A percentile compares a stretch with the other conserved stretches of the same genome.
Conservation (phyloP, 1,140 invertebrate species). For the Xylocopa sonorina region DNA sequence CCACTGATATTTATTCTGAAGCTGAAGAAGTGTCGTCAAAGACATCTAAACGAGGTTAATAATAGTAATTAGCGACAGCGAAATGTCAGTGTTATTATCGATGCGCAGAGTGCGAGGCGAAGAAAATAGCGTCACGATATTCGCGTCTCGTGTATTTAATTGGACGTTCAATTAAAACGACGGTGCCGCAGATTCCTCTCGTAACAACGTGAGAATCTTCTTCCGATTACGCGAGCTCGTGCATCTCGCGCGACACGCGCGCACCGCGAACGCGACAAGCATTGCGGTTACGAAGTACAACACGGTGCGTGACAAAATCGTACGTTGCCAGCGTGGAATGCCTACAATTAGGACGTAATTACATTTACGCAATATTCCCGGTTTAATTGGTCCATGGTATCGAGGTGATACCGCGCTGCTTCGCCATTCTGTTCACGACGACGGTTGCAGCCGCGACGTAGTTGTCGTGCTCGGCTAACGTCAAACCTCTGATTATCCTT, state of each 20-base stretch:
- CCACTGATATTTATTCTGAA: too few relatives aligned
- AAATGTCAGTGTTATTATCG: too few relatives aligned
- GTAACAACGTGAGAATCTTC: not conserved
- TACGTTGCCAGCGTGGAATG: not conserved
- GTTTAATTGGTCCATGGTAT: conserved; percentile 11
- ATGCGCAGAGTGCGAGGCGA: too few relatives aligned
- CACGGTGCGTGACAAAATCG: conserved; percentile 3
- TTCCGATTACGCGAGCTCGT: not conserved
- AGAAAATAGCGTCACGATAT: too few relatives aligned
- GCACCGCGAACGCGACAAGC: conserved; percentile 2
- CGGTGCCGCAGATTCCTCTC: too few relatives aligned
- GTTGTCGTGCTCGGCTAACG: too few relatives aligned
- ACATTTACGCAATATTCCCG: conserved; percentile 25
- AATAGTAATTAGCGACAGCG: too few relatives aligned
- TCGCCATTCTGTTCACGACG: not conserved
- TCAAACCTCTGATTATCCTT: not conserved
- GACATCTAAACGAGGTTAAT: too few relatives aligned
- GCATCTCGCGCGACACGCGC: not conserved
- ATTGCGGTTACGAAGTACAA: conserved; percentile 16
- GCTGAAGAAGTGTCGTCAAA: too few relatives aligned
- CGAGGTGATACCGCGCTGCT: not conserved
- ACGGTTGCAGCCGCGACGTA: too few relatives aligned
- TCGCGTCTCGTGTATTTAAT: not conserved
- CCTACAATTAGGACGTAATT: conserved; percentile 19
- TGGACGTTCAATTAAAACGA: not conserved